These are phyloP conservation scores for Rhabdophis nuchalis DNA, from an alignment of 2,797 vertebrate genomes.

Conservation along the genomic window DNA sequence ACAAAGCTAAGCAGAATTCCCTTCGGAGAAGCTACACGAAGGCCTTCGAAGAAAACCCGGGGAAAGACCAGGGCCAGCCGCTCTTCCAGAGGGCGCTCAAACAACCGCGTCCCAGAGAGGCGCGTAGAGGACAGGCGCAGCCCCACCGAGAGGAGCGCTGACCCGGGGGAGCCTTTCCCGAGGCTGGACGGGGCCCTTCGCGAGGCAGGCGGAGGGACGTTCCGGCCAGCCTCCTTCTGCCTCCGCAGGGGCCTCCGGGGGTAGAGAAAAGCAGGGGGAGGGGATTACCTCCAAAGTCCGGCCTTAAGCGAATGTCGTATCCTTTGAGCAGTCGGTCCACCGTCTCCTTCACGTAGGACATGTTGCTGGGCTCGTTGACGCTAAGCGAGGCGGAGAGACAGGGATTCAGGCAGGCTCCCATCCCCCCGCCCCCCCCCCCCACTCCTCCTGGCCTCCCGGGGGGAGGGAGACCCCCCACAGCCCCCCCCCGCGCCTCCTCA, in stretches of 20 bases:
- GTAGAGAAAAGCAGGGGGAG: too few relatives aligned
- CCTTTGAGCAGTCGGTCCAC: conserved; percentile 85
- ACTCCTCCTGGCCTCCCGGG: background rate
- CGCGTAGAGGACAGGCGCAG: background rate
- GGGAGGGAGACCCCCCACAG: too few relatives aligned
- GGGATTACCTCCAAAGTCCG: conserved; percentile 87
- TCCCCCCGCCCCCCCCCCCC: too few relatives aligned
- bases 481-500: too few relatives aligned
- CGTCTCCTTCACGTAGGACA: conserved; percentile 86
- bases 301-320: conserved; percentile 85
- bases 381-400: conserved; percentile 62
- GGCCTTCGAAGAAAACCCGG: too few relatives aligned
- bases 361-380: conserved; percentile 82
- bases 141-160: too few relatives aligned
- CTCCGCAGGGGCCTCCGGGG: too few relatives aligned
- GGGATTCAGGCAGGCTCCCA: conserved; percentile 60
- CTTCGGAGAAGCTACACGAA: background rate
- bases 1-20: background rate
- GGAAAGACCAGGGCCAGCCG: background rate
- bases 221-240: conserved; percentile 12
- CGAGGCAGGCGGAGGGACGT: background rate
- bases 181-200: background rate
- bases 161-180: background rate
- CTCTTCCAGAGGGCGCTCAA: background rate
- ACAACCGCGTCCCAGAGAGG: background rate